Conservation (phyloP, 2,113 vertebrate genomes). For the Lontra canadensis region DNA sequence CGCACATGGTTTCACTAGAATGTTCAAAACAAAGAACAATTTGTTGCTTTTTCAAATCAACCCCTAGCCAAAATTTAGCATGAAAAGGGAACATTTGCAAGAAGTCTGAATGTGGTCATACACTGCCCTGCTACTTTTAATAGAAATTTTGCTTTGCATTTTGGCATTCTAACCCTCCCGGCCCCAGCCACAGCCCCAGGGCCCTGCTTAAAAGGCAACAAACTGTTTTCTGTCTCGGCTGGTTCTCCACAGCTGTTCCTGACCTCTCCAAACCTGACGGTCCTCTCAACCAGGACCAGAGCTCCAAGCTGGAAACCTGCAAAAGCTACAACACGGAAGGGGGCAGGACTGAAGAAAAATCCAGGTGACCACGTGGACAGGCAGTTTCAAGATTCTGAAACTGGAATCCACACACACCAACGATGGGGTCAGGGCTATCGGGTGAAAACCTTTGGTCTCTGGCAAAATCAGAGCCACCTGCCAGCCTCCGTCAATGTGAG, state of each 20-base stretch:
- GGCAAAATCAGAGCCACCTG: not conserved
- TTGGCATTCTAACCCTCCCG: not conserved
- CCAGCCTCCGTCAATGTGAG: not conserved
- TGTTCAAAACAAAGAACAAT: conserved; percentile 64
- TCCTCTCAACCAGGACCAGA: not conserved
- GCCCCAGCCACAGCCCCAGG: not conserved
- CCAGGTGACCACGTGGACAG: not conserved
- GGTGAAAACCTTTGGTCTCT: fast-evolving
- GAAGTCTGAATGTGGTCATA: not conserved
- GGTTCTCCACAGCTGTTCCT: not conserved
- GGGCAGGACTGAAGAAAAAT: not conserved
- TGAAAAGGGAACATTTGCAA: conserved; percentile 50
- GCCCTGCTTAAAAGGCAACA: not conserved
- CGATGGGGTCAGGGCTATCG: no score
- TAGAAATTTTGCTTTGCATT: conserved; percentile 52
- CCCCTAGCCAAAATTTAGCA: not conserved
- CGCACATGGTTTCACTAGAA: conserved; percentile 40
- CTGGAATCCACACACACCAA: not conserved
- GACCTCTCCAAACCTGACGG: conserved; percentile 9
- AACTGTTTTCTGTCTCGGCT: not conserved
- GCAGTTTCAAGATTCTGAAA: not conserved
- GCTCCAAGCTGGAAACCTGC: not conserved
- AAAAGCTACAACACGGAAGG: not conserved
- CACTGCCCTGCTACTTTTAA: conserved; percentile 32
- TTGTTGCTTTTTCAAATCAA: conserved; percentile 43